Base-by-base conservation (phyloP, 2,113 vertebrate species). In the Bubo scandiacus region DNA sequence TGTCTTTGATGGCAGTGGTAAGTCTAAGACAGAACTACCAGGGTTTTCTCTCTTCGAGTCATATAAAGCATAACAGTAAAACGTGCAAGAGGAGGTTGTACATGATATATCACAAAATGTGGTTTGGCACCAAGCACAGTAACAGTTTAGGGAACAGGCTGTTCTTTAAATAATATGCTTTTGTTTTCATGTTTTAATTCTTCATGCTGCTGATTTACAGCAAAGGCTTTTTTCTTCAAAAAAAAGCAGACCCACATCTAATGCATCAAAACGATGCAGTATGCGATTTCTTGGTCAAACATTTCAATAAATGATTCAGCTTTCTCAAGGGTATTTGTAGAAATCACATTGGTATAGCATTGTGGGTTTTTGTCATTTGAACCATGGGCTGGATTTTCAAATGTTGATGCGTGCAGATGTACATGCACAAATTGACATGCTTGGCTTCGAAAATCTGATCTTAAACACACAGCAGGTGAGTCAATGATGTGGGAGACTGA, bases 91-190 rank as follows among this genome's bases (percentile, higher is more conserved):
- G 66, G 74, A 97, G 94, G 89, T 86, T 96, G 66, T 73, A 93
- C 86, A 94, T 95, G 87, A 95, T 97, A 94, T 88, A 95, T 96
- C 91, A 93, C 88, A 95, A 94, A 94, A 90, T 93, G 90, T 96
- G 85, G 93, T 92, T 88, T 95, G 94, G 94, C 93, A 94, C 78
- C 70, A 90, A 88, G 87, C 67, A 82, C 77, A 94, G 83, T 77
- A 93, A 96, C 96, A 95, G 93, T 96, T 93, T 95, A 96, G 63
- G 82, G 95, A 94, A 95, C 93, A 92, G 96, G 72, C 92, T 97
- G 90, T 94, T 95, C 95, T 92, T 97, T 95, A 94, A 95, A 96
- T 97, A 95, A 95, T 94, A 70, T 88, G 67, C 96, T 96, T 97
- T 96, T 96, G 92, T 96, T 97, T 95, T 93, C 91, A 63, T 96